These are phyloP conservation scores for Miniopterus natalensis DNA, from an alignment of 2,113 vertebrate genomes.

Conservation along the genomic window DNA sequence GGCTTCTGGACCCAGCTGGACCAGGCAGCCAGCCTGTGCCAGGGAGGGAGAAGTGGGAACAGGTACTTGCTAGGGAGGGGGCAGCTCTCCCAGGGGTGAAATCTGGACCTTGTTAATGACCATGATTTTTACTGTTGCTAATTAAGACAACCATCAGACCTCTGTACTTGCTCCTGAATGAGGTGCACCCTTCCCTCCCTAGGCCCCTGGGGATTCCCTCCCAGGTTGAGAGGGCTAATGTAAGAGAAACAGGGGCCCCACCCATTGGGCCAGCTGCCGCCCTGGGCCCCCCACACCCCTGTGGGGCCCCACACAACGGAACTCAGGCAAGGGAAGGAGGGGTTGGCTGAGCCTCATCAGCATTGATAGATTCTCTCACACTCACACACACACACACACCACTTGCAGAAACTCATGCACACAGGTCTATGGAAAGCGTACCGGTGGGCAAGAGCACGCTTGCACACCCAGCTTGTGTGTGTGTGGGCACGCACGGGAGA, in stretches of 20 bases:
- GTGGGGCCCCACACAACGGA: constrained; percentile 55
- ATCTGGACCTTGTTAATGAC: not conserved
- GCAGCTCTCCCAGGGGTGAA: not conserved
- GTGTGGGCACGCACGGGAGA: not conserved
- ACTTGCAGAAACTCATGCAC: not conserved
- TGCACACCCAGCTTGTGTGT: constrained; percentile 19
- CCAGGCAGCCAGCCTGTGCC: not conserved
- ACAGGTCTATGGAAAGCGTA: not conserved
- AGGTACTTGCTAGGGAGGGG: not conserved
- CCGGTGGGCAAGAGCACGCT: not conserved
- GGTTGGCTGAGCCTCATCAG: not conserved
- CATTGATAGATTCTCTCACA: not conserved
- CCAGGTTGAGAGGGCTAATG: constrained; percentile 27
- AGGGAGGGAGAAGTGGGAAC: not conserved
- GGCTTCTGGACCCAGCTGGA: not conserved
- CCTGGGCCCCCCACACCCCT: constrained; percentile 10
- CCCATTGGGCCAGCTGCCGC: constrained; percentile 50
- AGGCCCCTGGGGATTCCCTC: constrained; percentile 35
- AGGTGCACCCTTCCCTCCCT: constrained; percentile 20
- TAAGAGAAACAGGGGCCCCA: constrained; percentile 60
- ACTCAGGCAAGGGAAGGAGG: constrained; percentile 40
- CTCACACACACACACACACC: not conserved
- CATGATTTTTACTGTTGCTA: constrained; percentile 30
- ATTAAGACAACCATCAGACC: not conserved
- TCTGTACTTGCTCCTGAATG: not conserved